phyloP scores from a whole-genome alignment of 2,113 vertebrate species.

The Hippocampus zosterae region DNA sequence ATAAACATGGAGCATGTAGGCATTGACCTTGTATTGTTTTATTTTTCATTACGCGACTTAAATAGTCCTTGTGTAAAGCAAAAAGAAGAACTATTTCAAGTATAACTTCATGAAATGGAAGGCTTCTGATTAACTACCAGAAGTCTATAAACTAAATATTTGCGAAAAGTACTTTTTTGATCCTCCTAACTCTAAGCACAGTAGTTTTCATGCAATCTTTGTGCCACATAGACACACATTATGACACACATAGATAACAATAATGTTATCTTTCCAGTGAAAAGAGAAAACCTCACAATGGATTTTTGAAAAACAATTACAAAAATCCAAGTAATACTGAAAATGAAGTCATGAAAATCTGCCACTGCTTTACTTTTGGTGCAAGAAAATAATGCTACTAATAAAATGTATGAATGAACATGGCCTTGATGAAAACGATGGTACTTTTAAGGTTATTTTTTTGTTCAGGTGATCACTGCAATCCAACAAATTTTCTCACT shows the following conservation, averaged over 20 bases:
- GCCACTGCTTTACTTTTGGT: no score
- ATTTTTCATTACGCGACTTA: slow-evolving; percentile 26
- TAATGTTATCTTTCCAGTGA: no score
- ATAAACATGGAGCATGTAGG: slow-evolving; percentile 46
- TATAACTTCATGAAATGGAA: slow-evolving; percentile 31
- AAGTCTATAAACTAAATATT: slow-evolving; percentile 33
- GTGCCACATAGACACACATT: no score
- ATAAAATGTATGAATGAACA: neutral
- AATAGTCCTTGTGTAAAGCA: slow-evolving; percentile 11
- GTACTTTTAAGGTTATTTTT: neutral
- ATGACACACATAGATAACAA: no score
- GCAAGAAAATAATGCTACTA: no score
- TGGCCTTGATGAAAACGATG: neutral
- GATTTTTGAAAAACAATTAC: no score
- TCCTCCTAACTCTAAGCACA: slow-evolving; percentile 31
- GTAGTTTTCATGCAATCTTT: neutral
- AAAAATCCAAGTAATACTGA: no score
- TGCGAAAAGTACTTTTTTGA: slow-evolving; percentile 45
- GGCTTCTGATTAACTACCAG: slow-evolving; percentile 38
- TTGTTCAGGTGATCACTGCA: neutral
- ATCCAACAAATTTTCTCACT: neutral
- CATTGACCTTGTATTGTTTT: slow-evolving; percentile 52
- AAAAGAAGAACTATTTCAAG: slow-evolving; percentile 15
- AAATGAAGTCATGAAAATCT: no score
- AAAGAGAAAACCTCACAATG: no score